Conservation (phyloP, 2,797 vertebrate species). For the Sparus aurata region DNA sequence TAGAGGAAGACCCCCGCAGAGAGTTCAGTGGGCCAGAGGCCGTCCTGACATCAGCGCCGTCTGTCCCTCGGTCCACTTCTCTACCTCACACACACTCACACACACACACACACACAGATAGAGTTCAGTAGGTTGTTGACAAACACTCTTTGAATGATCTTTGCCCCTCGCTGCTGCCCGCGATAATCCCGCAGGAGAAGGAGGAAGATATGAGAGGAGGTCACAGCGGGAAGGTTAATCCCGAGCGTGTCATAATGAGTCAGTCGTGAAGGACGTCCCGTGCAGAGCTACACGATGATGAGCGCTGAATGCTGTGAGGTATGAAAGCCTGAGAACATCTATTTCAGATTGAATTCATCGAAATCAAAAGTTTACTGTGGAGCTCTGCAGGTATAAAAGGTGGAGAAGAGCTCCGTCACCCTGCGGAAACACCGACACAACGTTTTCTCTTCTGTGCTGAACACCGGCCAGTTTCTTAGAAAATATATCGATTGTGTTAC, state of each 20-base stretch:
- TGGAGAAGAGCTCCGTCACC: too few relatives aligned
- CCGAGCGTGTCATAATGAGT: constrained; percentile 20
- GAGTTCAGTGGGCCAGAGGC: constrained; percentile 60
- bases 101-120: constrained; percentile 11
- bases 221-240: constrained; percentile 25
- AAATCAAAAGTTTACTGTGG: constrained; percentile 37
- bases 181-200: constrained; percentile 15
- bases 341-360: constrained; percentile 35
- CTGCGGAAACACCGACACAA: too few relatives aligned
- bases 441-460: constrained; percentile 23
- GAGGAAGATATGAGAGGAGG: constrained; percentile 3
- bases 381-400: constrained; percentile 21
- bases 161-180: constrained; percentile 12
- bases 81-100: constrained; percentile 1
- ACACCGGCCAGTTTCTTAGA: background rate
- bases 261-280: constrained; percentile 2
- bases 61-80: constrained; percentile 15
- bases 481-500: too few relatives aligned
- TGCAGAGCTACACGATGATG: background rate
- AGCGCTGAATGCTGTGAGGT: background rate
- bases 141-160: constrained; percentile 51
- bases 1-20: constrained; percentile 61
- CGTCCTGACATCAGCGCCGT: constrained; percentile 63
- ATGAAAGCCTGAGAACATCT: constrained; percentile 11
- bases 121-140: constrained; percentile 40